Evolutionary conservation across 2,888 invertebrate species (phyloP).

Genomic region (Hecatera dysodea): DNA sequence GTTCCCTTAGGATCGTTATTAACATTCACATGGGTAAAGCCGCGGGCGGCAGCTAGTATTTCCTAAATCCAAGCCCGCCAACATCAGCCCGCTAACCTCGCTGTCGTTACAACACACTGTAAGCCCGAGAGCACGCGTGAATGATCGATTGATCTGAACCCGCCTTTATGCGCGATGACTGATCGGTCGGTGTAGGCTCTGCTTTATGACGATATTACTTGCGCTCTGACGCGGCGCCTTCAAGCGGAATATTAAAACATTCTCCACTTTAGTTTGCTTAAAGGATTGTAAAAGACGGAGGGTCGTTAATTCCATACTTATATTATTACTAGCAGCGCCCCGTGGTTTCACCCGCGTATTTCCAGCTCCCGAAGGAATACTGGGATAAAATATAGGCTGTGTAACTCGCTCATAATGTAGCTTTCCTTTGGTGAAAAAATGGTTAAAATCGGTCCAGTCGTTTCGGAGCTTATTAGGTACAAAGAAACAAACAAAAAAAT

Average conservation of each 20-base stretch:
- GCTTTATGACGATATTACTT: conserved; percentile 31
- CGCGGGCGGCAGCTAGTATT: too few species aligned
- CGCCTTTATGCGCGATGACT: conserved; percentile 41
- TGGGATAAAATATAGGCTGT: too few species aligned
- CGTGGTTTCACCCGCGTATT: too few species aligned
- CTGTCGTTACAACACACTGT: not conserved
- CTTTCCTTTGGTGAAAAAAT: too few species aligned
- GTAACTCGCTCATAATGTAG: too few species aligned
- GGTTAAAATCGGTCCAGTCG: too few species aligned
- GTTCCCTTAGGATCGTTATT: too few species aligned
- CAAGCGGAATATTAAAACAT: not conserved
- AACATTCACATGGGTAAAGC: too few species aligned
- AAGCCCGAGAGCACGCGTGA: conserved; percentile 23
- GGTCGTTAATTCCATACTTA: not conserved
- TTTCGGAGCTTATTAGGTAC: too few species aligned
- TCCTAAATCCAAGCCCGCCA: not conserved
- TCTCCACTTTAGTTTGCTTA: not conserved
- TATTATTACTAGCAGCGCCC: too few species aligned
- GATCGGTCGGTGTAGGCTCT: conserved; percentile 41
- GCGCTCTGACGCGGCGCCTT: not conserved
- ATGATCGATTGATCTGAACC: conserved; percentile 44
- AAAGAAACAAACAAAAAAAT: too few species aligned
- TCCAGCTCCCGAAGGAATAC: too few species aligned
- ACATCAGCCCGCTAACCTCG: conserved; percentile 16
- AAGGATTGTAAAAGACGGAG: not conserved